These are phyloP conservation scores for Urophycis tenuis DNA, from an alignment of 2,797 vertebrate genomes.

Conservation along the genomic window DNA sequence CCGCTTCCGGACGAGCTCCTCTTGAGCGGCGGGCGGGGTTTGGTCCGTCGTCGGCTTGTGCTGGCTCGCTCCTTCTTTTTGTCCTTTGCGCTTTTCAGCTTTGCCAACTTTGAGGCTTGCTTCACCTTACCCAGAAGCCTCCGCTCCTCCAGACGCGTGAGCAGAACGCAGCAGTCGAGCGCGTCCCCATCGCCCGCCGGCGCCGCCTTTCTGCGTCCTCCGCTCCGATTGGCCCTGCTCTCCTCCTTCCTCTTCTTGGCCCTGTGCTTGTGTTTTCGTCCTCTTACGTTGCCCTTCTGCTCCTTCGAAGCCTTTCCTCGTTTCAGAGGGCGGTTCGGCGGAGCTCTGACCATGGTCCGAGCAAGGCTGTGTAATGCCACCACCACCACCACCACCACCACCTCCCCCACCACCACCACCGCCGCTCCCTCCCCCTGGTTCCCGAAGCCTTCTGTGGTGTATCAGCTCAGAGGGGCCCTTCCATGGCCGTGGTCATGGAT, in stretches of 20 bases:
- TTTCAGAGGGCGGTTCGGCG: slow-evolving; percentile 52
- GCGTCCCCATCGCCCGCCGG: slow-evolving; percentile 67
- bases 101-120: slow-evolving; percentile 35
- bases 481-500: slow-evolving; percentile 52
- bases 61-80: slow-evolving; percentile 43
- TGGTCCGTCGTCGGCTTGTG: slow-evolving; percentile 55
- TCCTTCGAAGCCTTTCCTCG: slow-evolving; percentile 47
- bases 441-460: slow-evolving; percentile 38
- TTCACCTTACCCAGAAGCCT: slow-evolving; percentile 30
- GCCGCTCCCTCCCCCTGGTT: slow-evolving; percentile 15
- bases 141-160: slow-evolving; percentile 86
- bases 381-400: slow-evolving; percentile 54
- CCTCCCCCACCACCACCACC: no score
- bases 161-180: slow-evolving; percentile 86
- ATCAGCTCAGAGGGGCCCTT: slow-evolving; percentile 58
- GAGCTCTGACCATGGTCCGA: slow-evolving; percentile 70
- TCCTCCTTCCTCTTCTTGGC: slow-evolving; percentile 50
- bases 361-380: slow-evolving; percentile 50
- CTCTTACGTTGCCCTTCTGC: slow-evolving; percentile 42
- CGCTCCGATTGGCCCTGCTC: slow-evolving; percentile 62
- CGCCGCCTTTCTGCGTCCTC: slow-evolving; percentile 68
- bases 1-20: slow-evolving; percentile 42
- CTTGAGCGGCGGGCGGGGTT: slow-evolving; percentile 55
- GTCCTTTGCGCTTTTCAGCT: slow-evolving; percentile 43
- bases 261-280: slow-evolving; percentile 39